Evolutionary conservation across 2,888 invertebrate genomes (phyloP).

Genomic region (Nephrotoma guestfalica): DNA sequence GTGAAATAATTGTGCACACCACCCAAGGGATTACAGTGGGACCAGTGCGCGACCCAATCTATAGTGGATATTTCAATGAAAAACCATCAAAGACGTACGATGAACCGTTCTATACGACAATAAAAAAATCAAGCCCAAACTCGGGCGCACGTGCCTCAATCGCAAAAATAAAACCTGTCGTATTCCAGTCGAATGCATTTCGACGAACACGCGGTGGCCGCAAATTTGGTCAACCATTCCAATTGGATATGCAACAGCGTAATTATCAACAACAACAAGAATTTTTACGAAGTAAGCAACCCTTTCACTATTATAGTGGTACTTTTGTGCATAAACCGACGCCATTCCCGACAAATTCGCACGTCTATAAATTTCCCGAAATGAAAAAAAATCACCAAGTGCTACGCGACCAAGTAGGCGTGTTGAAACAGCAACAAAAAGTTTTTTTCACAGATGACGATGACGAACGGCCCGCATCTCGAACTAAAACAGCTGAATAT

Average conservation of each 20-base stretch:
- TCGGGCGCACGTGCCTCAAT: background rate
- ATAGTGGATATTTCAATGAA: background rate
- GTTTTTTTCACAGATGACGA: slow-evolving; percentile 34
- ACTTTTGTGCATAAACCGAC: background rate
- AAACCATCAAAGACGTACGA: background rate
- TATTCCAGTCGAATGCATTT: background rate
- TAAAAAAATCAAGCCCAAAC: background rate
- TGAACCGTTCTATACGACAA: background rate
- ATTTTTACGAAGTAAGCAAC: background rate
- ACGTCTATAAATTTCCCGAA: background rate
- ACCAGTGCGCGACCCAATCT: background rate
- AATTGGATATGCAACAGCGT: slow-evolving; percentile 3
- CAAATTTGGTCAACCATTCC: background rate
- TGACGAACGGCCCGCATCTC: slow-evolving; percentile 36
- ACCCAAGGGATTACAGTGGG: background rate
- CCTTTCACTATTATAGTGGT: background rate
- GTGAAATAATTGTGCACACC: background rate
- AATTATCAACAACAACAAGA: slow-evolving; percentile 2
- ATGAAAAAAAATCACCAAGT: background rate
- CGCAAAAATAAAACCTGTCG: background rate
- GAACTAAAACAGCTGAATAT: slow-evolving; percentile 5
- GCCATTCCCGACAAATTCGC: background rate
- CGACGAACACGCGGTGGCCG: background rate
- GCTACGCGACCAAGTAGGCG: slow-evolving; percentile 25
- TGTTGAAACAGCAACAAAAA: slow-evolving; percentile 33